phyloP scores from a whole-genome alignment of 2,888 invertebrate species.

The Xanthia togata region DNA sequence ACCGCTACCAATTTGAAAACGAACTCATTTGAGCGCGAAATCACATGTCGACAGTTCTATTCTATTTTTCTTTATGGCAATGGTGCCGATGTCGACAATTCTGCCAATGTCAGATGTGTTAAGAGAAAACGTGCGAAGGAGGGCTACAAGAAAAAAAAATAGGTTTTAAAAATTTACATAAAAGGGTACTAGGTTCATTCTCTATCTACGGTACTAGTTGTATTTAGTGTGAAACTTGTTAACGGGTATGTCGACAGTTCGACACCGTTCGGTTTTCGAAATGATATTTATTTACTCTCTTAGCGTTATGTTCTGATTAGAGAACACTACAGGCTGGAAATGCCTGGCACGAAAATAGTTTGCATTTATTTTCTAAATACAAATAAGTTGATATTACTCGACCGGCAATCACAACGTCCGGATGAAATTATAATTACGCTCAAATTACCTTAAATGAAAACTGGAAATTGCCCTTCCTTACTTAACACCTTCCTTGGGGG shows the following conservation, averaged over 20 bases:
- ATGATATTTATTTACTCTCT: neutral
- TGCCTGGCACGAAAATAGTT: conserved; percentile 7
- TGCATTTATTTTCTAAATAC: conserved; percentile 22
- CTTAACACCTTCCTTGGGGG: conserved; percentile 14
- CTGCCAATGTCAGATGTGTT: too few species aligned
- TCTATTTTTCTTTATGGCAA: too few species aligned
- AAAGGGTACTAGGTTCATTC: too few species aligned
- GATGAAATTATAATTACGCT: conserved; percentile 32
- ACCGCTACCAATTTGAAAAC: neutral
- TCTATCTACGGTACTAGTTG: too few species aligned
- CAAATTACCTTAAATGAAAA: conserved; percentile 42
- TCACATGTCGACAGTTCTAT: too few species aligned
- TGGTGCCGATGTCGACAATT: too few species aligned
- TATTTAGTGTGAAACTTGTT: too few species aligned
- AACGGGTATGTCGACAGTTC: too few species aligned
- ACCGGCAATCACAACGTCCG: neutral
- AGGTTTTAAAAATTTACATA: too few species aligned
- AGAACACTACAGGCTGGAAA: neutral
- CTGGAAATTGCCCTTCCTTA: conserved; percentile 28
- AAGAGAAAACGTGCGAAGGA: too few species aligned
- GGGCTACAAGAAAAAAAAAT: too few species aligned
- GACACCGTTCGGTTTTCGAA: neutral
- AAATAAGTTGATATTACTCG: conserved; percentile 7
- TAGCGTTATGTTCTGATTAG: neutral
- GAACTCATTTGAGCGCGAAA: neutral